Conservation (phyloP, 2,888 invertebrate genomes). For the Drosophila setosimentum region DNA sequence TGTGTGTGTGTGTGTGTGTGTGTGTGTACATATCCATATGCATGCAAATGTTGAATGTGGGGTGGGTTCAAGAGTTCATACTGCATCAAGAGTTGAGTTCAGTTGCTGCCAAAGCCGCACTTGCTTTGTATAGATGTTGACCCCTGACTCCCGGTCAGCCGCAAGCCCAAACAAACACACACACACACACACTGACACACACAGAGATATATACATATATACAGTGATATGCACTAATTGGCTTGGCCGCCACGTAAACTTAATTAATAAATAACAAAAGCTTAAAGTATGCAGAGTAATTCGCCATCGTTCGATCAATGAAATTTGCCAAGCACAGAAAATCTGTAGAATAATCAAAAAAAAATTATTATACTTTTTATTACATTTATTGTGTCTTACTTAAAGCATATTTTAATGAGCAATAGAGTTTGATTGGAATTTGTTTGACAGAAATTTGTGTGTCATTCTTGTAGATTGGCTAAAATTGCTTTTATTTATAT, state of each 20-base stretch:
- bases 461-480: too few species aligned
- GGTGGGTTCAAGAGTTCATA: slow-evolving; percentile 17
- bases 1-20: slow-evolving; percentile 12
- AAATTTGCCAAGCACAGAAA: not conserved
- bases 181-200: slow-evolving; percentile 3
- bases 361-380: not conserved
- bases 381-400: not conserved
- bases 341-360: not conserved
- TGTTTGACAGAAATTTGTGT: not conserved
- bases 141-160: slow-evolving; percentile 24
- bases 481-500: too few species aligned
- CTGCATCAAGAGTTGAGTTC: slow-evolving; percentile 32
- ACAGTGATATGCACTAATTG: not conserved
- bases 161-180: slow-evolving; percentile 3
- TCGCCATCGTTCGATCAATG: not conserved
- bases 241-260: not conserved
- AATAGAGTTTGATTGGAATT: not conserved
- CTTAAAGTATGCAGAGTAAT: slow-evolving; percentile 18
- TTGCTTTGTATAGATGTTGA: slow-evolving; percentile 33
- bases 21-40: slow-evolving; percentile 1
- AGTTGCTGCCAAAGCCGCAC: slow-evolving; percentile 38
- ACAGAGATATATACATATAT: not conserved
- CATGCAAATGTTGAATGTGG: slow-evolving; percentile 25
- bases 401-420: not conserved
- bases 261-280: slow-evolving; percentile 1